Base-by-base conservation (phyloP, 1,140 invertebrate genomes). In the Conus betulinus region DNA sequence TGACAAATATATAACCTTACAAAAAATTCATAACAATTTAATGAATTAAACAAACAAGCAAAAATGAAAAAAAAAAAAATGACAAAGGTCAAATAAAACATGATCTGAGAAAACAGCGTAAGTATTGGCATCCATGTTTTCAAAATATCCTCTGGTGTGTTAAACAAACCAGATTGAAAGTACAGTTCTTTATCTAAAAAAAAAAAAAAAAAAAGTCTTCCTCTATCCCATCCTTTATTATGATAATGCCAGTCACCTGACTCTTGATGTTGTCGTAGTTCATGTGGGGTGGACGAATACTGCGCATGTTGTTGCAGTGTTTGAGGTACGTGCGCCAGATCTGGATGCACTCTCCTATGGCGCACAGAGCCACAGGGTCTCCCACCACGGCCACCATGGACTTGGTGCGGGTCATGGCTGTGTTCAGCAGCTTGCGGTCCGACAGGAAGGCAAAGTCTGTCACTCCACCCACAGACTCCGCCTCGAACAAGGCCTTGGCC, bases 341-440 rank as follows among this genome's bases (percentile, higher is more conserved):
- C 76, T 92, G 93, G 8, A 91, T 90, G 89, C 94, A 94, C 57
- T 94, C 92, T 71, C 93, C 93, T 5, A 94, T 91, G 13, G 92
- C 91, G 91, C 93, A 94, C 60, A 94, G 88, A 1, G 97, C 97
- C 0, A 98, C 96, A 0, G 98, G 98, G 95, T 98, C 98, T 4
- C 98, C 98, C 7, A 98, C 97, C 6, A 98, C 97, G 3, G 97
- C 97, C 0, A 98, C 97, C 76, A 98, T 93, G 90, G 97, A 97
- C 94, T 98, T 97, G 0, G 98, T 97, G 88, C 98, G 95, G 0
- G 98, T 98, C 13, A 98, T 97, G 0, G 98, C 98, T 0, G 98
- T 98, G 93, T 98, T 98, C 0, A 98, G 93, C 3, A 98, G 95
- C 91, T 98, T 97, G 1, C 97, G 96, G 95, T 98, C 98, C 2